phyloP scores from a whole-genome alignment of 2,797 vertebrate species.

The Parauchenoglanis punctatus region DNA sequence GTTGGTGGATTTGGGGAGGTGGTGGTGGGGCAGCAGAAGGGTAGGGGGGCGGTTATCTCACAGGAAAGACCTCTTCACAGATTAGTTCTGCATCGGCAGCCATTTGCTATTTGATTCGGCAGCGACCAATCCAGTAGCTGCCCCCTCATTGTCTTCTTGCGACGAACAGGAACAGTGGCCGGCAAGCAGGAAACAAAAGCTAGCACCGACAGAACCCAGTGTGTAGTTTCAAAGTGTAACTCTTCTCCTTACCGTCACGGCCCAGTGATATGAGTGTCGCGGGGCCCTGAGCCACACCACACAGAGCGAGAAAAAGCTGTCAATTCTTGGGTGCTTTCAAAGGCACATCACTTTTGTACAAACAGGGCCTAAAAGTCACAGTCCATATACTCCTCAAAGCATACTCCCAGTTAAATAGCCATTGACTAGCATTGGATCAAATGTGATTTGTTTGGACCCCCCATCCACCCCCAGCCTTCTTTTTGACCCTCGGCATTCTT shows the following conservation, averaged over 20 bases:
- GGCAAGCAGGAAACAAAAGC: conserved; percentile 75
- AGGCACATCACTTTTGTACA: conserved; percentile 75
- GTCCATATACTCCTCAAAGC: conserved; percentile 76
- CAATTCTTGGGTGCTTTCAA: conserved; percentile 77
- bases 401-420: conserved; percentile 73
- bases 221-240: conserved; percentile 72
- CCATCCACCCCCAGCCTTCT: conserved; percentile 43
- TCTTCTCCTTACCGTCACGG: conserved; percentile 78
- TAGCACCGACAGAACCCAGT: conserved; percentile 70
- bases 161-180: conserved; percentile 76
- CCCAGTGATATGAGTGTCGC: conserved; percentile 79
- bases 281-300: conserved; percentile 67
- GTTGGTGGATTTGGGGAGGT: conserved; percentile 70
- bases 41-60: conserved; percentile 66
- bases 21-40: conserved; percentile 50
- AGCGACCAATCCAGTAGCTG: conserved; percentile 76
- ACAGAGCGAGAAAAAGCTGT: conserved; percentile 77
- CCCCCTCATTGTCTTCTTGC: conserved; percentile 78
- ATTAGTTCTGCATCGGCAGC: conserved; percentile 87
- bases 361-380: conserved; percentile 75
- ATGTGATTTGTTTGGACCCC: conserved; percentile 69
- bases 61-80: conserved; percentile 80
- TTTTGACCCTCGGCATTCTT: conserved; percentile 66
- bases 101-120: conserved; percentile 79
- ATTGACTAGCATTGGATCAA: conserved; percentile 74